A percentile compares a stretch with the other conserved stretches of the same genome.
Conservation (phyloP, 2,113 vertebrate species). For the Calypte anna region DNA sequence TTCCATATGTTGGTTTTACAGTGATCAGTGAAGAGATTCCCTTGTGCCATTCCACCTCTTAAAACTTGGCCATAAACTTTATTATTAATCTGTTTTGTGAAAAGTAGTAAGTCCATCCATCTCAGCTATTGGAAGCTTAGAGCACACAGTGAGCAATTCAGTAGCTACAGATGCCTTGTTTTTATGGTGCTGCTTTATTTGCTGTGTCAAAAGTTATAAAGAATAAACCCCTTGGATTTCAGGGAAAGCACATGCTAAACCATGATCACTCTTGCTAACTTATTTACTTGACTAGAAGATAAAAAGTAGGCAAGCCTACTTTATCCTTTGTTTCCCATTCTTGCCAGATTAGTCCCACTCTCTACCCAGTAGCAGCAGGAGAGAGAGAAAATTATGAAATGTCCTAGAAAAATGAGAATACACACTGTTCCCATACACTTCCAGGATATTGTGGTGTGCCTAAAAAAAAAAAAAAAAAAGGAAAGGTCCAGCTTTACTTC, state of each 20-base stretch:
- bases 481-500: background rate
- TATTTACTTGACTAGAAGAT: background rate
- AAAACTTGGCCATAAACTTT: background rate
- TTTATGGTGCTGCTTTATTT: background rate
- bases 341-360: background rate
- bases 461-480: background rate
- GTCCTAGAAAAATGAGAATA: background rate
- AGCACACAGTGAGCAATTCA: background rate
- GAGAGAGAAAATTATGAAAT: background rate
- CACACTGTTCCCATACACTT: background rate
- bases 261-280: background rate
- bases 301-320: background rate
- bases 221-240: background rate
- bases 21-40: background rate
- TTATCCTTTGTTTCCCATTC: background rate
- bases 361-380: background rate
- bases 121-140: background rate
- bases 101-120: background rate
- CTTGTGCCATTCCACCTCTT: background rate
- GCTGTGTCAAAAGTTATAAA: background rate
- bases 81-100: background rate
- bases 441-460: background rate
- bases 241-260: background rate
- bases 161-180: background rate
- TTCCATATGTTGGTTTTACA: background rate